Conservation (phyloP, 2,888 invertebrate species). For the Trissoscelio sp. region DNA sequence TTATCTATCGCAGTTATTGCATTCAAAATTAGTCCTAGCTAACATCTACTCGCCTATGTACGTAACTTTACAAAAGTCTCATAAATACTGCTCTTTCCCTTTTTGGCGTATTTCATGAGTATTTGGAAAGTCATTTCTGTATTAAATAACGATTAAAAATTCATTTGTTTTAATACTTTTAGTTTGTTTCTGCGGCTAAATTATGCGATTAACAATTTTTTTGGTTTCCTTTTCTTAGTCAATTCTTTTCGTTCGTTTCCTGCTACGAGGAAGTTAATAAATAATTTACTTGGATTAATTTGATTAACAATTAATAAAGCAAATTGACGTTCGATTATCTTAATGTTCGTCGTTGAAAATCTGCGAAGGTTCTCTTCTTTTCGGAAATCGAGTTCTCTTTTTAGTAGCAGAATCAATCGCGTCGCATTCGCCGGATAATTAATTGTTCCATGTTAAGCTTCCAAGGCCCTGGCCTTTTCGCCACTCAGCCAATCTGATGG, state of each 20-base stretch:
- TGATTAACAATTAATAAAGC: conserved; percentile 19
- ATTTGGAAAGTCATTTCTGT: conserved; percentile 37
- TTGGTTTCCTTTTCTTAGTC: background rate
- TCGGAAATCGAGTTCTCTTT: conserved; percentile 23
- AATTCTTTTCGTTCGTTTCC: background rate
- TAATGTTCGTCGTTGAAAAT: conserved; percentile 1
- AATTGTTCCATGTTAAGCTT: conserved; percentile 72
- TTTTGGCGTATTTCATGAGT: conserved; percentile 45
- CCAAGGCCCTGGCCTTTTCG: conserved; percentile 82
- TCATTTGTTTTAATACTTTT: conserved; percentile 39
- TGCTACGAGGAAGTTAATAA: conserved; percentile 48
- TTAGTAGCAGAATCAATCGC: conserved; percentile 56
- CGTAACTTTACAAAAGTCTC: conserved; percentile 59
- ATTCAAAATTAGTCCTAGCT: conserved; percentile 57
- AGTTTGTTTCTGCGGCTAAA: conserved; percentile 47
- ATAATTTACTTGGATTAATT: conserved; percentile 23
- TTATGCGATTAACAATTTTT: background rate
- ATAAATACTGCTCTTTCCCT: conserved; percentile 51
- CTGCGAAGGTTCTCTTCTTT: conserved; percentile 4
- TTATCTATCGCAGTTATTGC: conserved; percentile 34
- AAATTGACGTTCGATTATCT: conserved; percentile 28
- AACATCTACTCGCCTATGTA: conserved; percentile 5
- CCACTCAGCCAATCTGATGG: conserved; percentile 80
- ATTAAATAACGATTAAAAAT: conserved; percentile 13
- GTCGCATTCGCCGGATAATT: conserved; percentile 39